phyloP scores from a whole-genome alignment of 2,797 vertebrate species.

The Morus bassanus region DNA sequence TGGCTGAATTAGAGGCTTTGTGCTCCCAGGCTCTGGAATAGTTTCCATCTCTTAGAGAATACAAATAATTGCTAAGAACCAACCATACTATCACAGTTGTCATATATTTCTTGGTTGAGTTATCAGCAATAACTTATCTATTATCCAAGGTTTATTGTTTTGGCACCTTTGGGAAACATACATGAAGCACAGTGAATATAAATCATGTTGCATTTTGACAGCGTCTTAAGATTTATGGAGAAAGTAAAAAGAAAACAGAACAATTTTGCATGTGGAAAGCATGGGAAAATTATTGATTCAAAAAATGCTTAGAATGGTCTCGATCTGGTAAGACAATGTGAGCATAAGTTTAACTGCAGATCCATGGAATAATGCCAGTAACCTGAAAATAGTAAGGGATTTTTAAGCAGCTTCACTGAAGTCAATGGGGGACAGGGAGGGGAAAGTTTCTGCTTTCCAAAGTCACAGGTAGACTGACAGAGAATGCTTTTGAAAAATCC shows the following conservation, averaged over 20 bases:
- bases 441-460: not conserved
- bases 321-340: not conserved
- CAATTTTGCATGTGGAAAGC: not conserved
- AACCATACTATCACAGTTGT: not conserved
- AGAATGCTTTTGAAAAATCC: not conserved
- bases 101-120: slow-evolving; percentile 57
- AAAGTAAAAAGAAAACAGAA: slow-evolving; percentile 17
- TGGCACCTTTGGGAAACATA: slow-evolving; percentile 44
- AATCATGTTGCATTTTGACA: slow-evolving; percentile 31
- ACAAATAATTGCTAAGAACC: slow-evolving; percentile 39
- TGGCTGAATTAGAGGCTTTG: slow-evolving; percentile 17
- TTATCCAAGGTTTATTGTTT: slow-evolving; percentile 46
- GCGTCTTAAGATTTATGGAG: slow-evolving; percentile 20
- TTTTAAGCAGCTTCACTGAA: not conserved
- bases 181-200: slow-evolving; percentile 31
- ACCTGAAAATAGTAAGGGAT: not conserved
- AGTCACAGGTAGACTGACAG: not conserved
- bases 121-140: slow-evolving; percentile 51
- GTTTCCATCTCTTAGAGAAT: slow-evolving; percentile 41
- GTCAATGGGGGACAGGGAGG: not conserved
- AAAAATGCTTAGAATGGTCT: not conserved
- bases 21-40: slow-evolving; percentile 1
- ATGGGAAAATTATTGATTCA: slow-evolving; percentile 10
- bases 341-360: not conserved
- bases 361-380: not conserved